Evolutionary conservation across 2,888 invertebrate genomes (phyloP).

Genomic region (Rotaria magnacalcarata): DNA sequence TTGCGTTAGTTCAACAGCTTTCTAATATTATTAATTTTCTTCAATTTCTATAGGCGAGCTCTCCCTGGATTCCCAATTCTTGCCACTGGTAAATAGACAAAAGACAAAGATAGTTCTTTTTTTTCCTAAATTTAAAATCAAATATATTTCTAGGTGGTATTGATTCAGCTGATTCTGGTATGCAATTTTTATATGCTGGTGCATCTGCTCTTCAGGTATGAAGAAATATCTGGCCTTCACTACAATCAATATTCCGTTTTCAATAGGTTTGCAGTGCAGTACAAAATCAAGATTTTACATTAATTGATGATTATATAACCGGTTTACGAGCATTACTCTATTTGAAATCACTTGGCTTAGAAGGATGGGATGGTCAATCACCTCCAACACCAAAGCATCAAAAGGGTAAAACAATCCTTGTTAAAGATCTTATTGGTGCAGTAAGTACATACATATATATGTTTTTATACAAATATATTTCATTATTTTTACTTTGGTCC

Average conservation of each 20-base stretch:
- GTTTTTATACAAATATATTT: constrained; percentile 49
- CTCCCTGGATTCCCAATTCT: constrained; percentile 84
- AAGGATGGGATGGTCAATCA: constrained; percentile 86
- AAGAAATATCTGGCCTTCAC: constrained; percentile 54
- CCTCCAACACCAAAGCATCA: constrained; percentile 84
- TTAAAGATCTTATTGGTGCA: constrained; percentile 64
- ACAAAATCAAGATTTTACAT: constrained; percentile 95
- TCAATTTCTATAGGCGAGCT: constrained; percentile 49
- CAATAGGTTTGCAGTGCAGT: constrained; percentile 76
- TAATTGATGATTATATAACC: constrained; percentile 86
- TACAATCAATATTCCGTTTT: constrained; percentile 60
- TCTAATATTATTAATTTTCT: neutral
- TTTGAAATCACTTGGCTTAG: constrained; percentile 67
- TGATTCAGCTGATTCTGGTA: constrained; percentile 86
- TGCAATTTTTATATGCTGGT: constrained; percentile 90
- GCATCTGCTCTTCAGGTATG: constrained; percentile 78
- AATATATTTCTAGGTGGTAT: constrained; percentile 65
- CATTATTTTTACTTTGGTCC: neutral
- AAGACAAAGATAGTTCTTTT: neutral
- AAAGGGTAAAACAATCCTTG: constrained; percentile 65
- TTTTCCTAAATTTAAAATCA: neutral
- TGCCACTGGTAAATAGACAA: constrained; percentile 70
- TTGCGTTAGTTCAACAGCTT: constrained; percentile 63
- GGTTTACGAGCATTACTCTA: constrained; percentile 82
- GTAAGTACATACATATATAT: constrained; percentile 59